Evolutionary conservation across 2,888 invertebrate genomes (phyloP).

Genomic region (Sinodicranocentrus sp.): DNA sequence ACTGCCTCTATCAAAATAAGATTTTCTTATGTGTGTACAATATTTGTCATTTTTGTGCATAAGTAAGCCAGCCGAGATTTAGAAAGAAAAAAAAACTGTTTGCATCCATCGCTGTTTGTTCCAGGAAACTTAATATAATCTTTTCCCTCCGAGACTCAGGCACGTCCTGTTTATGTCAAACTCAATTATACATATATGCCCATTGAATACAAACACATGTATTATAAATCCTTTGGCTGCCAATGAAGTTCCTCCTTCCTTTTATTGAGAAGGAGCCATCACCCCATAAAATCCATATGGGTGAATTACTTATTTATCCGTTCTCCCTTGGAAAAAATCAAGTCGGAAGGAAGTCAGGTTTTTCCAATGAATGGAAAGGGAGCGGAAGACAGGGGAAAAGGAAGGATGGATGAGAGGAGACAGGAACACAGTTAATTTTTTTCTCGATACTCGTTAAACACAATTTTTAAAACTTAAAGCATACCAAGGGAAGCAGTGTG

Average conservation of each 20-base stretch:
- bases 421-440: neutral
- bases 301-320: too few species aligned
- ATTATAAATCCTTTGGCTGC: too few species aligned
- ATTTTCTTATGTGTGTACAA: too few species aligned
- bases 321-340: too few species aligned
- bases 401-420: constrained; percentile 16
- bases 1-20: too few species aligned
- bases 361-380: too few species aligned
- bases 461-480: constrained; percentile 3
- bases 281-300: too few species aligned
- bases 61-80: neutral
- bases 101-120: constrained; percentile 12
- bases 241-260: too few species aligned
- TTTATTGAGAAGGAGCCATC: too few species aligned
- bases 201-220: neutral
- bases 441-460: constrained; percentile 4
- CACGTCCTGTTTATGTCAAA: constrained; percentile 56
- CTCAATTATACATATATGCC: constrained; percentile 22
- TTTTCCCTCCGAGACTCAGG: constrained; percentile 43
- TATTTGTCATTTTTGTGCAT: too few species aligned
- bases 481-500: constrained; percentile 33
- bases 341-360: neutral
- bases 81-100: neutral
- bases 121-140: constrained; percentile 38
- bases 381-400: neutral